Evolutionary conservation across 2,797 vertebrate genomes (phyloP), one percentile per base, ranked within the genome.

Genomic region (Poliocrania exsul): DNA sequence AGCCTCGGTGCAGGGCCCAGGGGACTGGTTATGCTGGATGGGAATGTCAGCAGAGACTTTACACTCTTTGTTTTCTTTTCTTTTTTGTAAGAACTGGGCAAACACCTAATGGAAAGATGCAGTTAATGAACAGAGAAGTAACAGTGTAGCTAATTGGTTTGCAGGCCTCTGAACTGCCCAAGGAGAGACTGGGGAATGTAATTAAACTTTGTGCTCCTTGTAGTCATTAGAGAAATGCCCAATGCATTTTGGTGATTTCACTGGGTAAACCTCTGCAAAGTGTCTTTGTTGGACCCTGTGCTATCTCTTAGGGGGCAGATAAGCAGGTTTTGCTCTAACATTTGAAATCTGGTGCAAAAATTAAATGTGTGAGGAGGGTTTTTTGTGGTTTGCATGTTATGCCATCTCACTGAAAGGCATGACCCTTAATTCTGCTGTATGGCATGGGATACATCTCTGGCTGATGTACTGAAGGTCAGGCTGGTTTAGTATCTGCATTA

Each of bases 401-500:
- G 3, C 9, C 56, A 17, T 24, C 29, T 15, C 58, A 69, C 50
- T 61, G 65, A 28, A n/a, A 83, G 25, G 31, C 35, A 29, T 19
- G 61, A 81, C 47, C 87, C 29, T 88, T 88, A 37, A 54, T 53
- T 88, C 31, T 91, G 38, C 28, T 80, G 40, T 44, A 19, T 82
- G 88, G 56, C 51, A 62, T 23, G 38, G 21, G 28, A 25, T 54
- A 14, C 13, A 28, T 44, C 57, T 87, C 64, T 82, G n/a, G 23
- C 19, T 4, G 10, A 64, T 29, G 4, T 6, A 29, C 24, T 44
- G 6, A 37, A 81, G 71, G 78, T 92, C 88, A 89, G 57, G 2
- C 42, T 83, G 64, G 35, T 90, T 87, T 57, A 65, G 17, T 80
- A 64, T 74, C 28, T 87, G 56, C 64, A 61, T 82, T 89, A 90